These are phyloP conservation scores for Cladopsammia gracilis DNA, from an alignment of 64 coral and sea anemone genomes.

Conservation along the genomic window DNA sequence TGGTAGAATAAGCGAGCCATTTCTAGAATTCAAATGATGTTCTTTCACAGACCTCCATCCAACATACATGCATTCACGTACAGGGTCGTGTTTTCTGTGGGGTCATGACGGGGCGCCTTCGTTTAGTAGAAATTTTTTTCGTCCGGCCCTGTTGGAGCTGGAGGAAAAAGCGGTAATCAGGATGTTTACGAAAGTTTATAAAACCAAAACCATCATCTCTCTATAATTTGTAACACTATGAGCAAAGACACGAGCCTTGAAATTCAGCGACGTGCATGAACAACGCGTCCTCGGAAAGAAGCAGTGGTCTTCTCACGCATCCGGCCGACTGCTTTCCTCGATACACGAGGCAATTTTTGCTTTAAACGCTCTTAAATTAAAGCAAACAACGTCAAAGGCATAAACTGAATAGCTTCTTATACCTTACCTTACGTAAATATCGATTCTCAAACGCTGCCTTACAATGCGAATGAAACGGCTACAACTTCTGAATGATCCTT, in stretches of 20 bases:
- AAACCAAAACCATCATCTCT: background rate
- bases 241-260: too few species aligned
- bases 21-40: background rate
- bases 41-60: background rate
- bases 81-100: background rate
- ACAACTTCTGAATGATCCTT: background rate
- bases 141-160: background rate
- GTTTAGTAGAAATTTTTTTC: too few species aligned
- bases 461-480: background rate
- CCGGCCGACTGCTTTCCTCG: background rate
- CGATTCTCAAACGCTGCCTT: background rate
- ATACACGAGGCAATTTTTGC: slow-evolving; percentile 1
- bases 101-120: background rate
- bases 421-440: background rate
- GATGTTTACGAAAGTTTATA: slow-evolving; percentile 10
- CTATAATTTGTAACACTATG: too few species aligned
- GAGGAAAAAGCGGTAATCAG: background rate
- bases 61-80: background rate
- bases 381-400: background rate
- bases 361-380: slow-evolving; percentile 17
- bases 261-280: background rate
- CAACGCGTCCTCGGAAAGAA: background rate
- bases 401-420: background rate
- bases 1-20: background rate
- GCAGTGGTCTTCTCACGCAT: background rate